These are phyloP conservation scores for Ostrea edulis DNA, from an alignment of 1,140 invertebrate species.

Conservation along the genomic window DNA sequence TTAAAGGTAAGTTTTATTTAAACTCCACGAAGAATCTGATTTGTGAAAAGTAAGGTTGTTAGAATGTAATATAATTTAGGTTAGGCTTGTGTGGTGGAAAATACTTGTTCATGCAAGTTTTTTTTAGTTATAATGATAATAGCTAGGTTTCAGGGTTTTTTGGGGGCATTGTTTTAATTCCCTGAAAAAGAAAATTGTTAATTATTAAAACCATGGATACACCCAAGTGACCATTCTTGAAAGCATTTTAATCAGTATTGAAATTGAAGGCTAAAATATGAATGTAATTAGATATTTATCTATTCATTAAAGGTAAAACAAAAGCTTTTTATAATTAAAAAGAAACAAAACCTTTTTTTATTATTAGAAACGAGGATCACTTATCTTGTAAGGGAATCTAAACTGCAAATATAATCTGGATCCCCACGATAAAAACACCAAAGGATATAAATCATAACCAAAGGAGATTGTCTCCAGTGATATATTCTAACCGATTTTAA, in stretches of 20 bases:
- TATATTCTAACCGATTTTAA: neutral
- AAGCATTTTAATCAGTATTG: no score
- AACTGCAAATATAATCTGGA: conserved; percentile 1
- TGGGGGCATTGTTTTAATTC: neutral
- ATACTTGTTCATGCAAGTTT: conserved; percentile 28
- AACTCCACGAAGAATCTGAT: conserved; percentile 7
- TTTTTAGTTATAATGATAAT: neutral
- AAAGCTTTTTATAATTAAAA: neutral
- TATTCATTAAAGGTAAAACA: neutral
- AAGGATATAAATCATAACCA: conserved; percentile 1
- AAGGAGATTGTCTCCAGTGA: neutral
- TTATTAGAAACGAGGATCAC: neutral
- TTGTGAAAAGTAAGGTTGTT: conserved; percentile 1
- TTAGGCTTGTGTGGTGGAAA: neutral
- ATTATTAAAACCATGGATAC: neutral
- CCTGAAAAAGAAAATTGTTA: neutral
- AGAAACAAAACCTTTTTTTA: neutral
- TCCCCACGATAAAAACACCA: neutral
- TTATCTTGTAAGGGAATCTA: neutral
- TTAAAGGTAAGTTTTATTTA: conserved; percentile 28
- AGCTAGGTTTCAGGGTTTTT: no score
- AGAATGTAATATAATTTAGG: neutral
- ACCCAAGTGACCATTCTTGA: neutral
- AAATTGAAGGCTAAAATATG: no score
- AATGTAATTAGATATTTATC: no score